Conservation (phyloP, 2,113 vertebrate species). For the Panthera uncia region DNA sequence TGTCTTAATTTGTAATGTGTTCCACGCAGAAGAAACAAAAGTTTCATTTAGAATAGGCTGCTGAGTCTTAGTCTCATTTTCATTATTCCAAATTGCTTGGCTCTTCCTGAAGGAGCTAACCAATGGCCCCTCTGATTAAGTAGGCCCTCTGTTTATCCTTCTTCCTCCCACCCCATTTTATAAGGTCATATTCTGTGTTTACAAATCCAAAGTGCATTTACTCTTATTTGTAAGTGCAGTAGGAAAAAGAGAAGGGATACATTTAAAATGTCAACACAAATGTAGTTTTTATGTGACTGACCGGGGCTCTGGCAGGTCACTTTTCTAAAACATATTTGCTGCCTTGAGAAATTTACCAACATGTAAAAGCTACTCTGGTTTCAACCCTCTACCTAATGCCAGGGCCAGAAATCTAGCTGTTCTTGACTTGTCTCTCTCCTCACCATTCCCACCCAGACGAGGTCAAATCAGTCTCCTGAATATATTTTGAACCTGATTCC, state of each 20-base stretch:
- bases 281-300: constrained; percentile 33
- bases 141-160: constrained; percentile 43
- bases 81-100: constrained; percentile 31
- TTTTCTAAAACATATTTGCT: not conserved
- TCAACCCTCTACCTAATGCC: not conserved
- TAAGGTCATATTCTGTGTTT: constrained; percentile 59
- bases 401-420: not conserved
- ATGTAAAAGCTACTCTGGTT: not conserved
- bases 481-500: not conserved
- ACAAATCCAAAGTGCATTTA: constrained; percentile 41
- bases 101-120: constrained; percentile 17
- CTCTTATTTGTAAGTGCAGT: constrained; percentile 24
- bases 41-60: constrained; percentile 43
- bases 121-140: constrained; percentile 36
- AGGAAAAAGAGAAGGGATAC: not conserved
- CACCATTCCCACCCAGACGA: not conserved
- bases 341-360: constrained; percentile 36
- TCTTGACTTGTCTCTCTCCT: not conserved
- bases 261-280: constrained; percentile 16
- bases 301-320: not conserved
- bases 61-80: constrained; percentile 45
- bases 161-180: constrained; percentile 43
- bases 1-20: constrained; percentile 39
- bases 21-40: constrained; percentile 30
- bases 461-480: not conserved